Base-by-base conservation (phyloP, 2,888 invertebrate genomes). In the Diarsia mendica region DNA sequence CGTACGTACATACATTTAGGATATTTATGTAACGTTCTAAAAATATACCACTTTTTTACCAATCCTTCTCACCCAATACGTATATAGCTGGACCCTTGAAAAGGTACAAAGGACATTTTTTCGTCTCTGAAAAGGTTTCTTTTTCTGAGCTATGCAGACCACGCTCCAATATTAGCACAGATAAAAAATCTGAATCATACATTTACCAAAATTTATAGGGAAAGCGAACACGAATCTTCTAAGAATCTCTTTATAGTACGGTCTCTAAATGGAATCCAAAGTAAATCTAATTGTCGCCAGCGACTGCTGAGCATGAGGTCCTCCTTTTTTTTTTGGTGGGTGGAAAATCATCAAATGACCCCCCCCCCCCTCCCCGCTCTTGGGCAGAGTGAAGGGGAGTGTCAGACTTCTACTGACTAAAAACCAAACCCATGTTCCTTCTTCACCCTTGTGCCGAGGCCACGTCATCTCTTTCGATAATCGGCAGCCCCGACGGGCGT, bases 21-120 rank as follows among this genome's bases (percentile, higher is more conserved):
- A 13, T 2, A 9, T 49, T 69, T 69, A 13, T 20, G 18, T 3
- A 20, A 69, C 6, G 10, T 18, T 39, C 15, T 51, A 46, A 46
- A 49, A 58, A 67, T 60, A 33, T 15, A 23, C 8, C 20, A 5
- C 9, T 44, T 23, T 51, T 33, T 46, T 33, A 53, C 2, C 9
- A 33, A 15, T 48, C 15, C 13, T 49, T 18, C 0, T 13, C 60
- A 51, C 1, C 20, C 60, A 51, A 67, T 51, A 67, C 15, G 23
- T 44, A 3, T 6, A 15, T 58, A 65, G n/a, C 73, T 60, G 28
- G 28, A 61, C 49, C 28, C 18, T 49, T 44, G n/a, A 66, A 77
- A 73, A 15, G 39, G 18, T 48, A 46, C 23, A 13, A 33, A 72
- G 46, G 11, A 76, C 33, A 28, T 48, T 65, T 48, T 75, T 55